Conservation (phyloP, 2,797 vertebrate species). For the Peromyscus melanophrys region DNA sequence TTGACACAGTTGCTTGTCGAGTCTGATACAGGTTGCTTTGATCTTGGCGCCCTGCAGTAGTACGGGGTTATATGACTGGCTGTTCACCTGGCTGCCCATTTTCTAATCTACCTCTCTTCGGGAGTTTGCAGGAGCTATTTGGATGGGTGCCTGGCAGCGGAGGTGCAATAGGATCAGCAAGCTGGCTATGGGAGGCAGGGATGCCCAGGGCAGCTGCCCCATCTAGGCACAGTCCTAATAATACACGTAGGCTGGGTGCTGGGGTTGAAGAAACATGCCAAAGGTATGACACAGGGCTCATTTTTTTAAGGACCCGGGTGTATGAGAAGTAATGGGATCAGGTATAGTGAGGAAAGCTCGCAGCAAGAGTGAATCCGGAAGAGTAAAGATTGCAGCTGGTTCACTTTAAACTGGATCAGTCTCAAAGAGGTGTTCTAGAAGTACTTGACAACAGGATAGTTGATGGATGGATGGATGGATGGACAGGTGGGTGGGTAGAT, state of each 20-base stretch:
- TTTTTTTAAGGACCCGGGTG: not conserved
- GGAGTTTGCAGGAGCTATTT: constrained; percentile 44
- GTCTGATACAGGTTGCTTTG: constrained; percentile 55
- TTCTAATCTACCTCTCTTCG: not conserved
- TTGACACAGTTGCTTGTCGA: not conserved
- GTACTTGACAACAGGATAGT: not conserved
- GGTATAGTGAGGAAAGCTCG: not conserved
- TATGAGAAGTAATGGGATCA: not conserved
- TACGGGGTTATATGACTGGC: constrained; percentile 53
- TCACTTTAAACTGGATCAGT: not conserved
- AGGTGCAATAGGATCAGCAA: not conserved
- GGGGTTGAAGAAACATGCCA: not conserved
- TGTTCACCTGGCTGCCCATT: not conserved
- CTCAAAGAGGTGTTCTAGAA: not conserved
- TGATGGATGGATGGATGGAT: not conserved
- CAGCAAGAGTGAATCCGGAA: not conserved
- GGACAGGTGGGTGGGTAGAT: no score
- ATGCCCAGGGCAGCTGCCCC: not conserved
- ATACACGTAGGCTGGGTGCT: not conserved
- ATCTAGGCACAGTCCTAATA: not conserved
- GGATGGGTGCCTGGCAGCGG: constrained; percentile 58
- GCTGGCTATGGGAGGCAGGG: not conserved
- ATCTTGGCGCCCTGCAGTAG: not conserved
- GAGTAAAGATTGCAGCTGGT: not conserved
- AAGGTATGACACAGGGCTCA: no score